A percentile compares a stretch with the other conserved stretches of the same genome.
Conservation (phyloP, 2,797 vertebrate genomes). For the Alectoris magna region DNA sequence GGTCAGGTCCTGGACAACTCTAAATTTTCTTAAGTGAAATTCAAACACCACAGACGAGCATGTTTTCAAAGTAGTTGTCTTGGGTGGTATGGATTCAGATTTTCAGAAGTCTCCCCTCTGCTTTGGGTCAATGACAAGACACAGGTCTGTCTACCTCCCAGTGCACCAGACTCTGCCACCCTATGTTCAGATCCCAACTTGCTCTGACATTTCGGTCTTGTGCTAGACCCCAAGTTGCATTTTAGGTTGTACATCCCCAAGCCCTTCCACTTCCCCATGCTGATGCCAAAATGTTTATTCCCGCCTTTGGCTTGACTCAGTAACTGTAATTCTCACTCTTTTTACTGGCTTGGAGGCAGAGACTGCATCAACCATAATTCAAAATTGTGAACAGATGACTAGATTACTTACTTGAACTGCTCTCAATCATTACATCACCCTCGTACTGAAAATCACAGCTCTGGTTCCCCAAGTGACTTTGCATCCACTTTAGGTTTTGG, state of each 20-base stretch:
- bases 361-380: constrained; percentile 70
- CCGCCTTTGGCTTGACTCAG: constrained; percentile 37
- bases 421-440: constrained; percentile 77
- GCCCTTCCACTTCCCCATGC: neutral
- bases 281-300: constrained; percentile 36
- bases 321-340: constrained; percentile 41
- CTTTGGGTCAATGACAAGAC: neutral
- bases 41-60: constrained; percentile 44
- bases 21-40: constrained; percentile 72
- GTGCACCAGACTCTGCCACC: neutral
- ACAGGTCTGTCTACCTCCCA: accelerated
- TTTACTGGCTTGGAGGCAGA: constrained; percentile 53
- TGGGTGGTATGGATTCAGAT: constrained; percentile 15
- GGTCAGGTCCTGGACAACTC: constrained; percentile 60
- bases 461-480: constrained; percentile 67
- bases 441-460: constrained; percentile 58
- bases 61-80: constrained; percentile 7
- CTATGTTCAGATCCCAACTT: neutral
- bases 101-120: neutral
- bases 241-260: accelerated
- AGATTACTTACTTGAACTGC: constrained; percentile 70
- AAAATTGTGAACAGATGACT: constrained; percentile 77
- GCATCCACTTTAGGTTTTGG: constrained; percentile 76
- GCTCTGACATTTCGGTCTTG: neutral
- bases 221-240: neutral